phyloP scores from a whole-genome alignment of 2,888 invertebrate genomes.

The Colletes collaris region DNA sequence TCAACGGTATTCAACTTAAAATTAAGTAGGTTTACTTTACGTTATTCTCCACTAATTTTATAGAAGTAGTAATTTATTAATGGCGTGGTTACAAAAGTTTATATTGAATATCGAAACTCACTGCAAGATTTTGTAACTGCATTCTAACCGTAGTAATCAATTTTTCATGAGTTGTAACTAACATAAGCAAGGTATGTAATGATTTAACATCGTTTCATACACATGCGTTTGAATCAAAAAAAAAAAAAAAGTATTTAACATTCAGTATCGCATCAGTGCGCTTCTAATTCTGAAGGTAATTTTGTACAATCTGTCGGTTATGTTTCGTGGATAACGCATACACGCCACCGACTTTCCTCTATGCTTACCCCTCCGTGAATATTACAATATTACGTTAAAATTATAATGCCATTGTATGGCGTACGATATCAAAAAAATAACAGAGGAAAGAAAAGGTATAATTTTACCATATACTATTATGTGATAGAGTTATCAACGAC shows the following conservation, averaged over 20 bases:
- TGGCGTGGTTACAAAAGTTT: conserved; percentile 19
- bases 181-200: conserved; percentile 17
- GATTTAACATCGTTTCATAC: conserved; percentile 13
- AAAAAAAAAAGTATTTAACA: conserved; percentile 63
- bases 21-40: conserved; percentile 27
- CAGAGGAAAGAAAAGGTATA: conserved; percentile 49
- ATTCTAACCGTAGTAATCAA: conserved; percentile 16
- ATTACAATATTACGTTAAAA: conserved; percentile 57
- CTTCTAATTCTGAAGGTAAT: conserved; percentile 68
- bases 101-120: conserved; percentile 12
- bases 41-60: conserved; percentile 19
- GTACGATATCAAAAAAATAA: conserved; percentile 59
- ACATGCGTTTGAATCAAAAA: conserved; percentile 32
- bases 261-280: conserved; percentile 70
- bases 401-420: conserved; percentile 63
- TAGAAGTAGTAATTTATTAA: conserved; percentile 12
- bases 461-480: conserved; percentile 73
- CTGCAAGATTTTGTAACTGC: conserved; percentile 3
- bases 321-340: conserved; percentile 50
- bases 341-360: conserved; percentile 50
- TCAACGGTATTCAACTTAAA: conserved; percentile 19
- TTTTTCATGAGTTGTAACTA: conserved; percentile 10
- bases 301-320: conserved; percentile 72
- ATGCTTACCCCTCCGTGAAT: conserved; percentile 53
- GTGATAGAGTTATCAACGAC: conserved; percentile 76